A percentile compares a stretch with the other conserved stretches of the same genome.
Evolutionary conservation across 2,888 invertebrate species (phyloP).

Genomic region (Habrosyne pyritoides): DNA sequence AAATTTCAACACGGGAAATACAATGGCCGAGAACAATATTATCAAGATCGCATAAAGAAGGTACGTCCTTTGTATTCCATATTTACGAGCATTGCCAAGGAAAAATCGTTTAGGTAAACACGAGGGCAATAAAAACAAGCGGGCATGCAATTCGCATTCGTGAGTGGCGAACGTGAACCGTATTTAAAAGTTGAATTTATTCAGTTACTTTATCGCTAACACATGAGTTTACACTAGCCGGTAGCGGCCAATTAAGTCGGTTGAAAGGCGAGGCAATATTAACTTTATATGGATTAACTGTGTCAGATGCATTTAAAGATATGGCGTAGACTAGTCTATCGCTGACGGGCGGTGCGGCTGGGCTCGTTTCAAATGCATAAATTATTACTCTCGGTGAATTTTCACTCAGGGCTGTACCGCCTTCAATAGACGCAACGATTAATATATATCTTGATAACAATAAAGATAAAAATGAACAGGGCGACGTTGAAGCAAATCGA

Average conservation of each 20-base stretch:
- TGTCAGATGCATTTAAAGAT: constrained; percentile 75
- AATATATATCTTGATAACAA: constrained; percentile 55
- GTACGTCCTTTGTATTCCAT: constrained; percentile 59
- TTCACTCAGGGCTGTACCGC: constrained; percentile 49
- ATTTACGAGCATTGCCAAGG: constrained; percentile 60
- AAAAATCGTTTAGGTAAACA: constrained; percentile 70
- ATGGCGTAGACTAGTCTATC: constrained; percentile 55
- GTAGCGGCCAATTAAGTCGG: constrained; percentile 73
- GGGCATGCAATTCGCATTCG: constrained; percentile 58
- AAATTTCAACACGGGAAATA: constrained; percentile 55
- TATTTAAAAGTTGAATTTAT: constrained; percentile 67
- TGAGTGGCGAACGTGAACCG: constrained; percentile 59
- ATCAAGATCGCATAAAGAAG: constrained; percentile 67
- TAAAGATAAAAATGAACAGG: constrained; percentile 51
- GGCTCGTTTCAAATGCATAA: constrained; percentile 57
- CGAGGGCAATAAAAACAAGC: constrained; percentile 61
- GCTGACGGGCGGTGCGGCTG: constrained; percentile 54
- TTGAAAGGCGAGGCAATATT: constrained; percentile 72
- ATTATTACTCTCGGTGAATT: constrained; percentile 51
- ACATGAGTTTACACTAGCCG: constrained; percentile 68
- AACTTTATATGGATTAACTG: constrained; percentile 76
- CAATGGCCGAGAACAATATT: constrained; percentile 58
- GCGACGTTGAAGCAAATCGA: constrained; percentile 50
- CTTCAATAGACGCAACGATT: constrained; percentile 51
- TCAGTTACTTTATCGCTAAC: constrained; percentile 69